Evolutionary conservation across 2,113 vertebrate genomes (phyloP).

Genomic region (Cyphomyrus plagiostoma): DNA sequence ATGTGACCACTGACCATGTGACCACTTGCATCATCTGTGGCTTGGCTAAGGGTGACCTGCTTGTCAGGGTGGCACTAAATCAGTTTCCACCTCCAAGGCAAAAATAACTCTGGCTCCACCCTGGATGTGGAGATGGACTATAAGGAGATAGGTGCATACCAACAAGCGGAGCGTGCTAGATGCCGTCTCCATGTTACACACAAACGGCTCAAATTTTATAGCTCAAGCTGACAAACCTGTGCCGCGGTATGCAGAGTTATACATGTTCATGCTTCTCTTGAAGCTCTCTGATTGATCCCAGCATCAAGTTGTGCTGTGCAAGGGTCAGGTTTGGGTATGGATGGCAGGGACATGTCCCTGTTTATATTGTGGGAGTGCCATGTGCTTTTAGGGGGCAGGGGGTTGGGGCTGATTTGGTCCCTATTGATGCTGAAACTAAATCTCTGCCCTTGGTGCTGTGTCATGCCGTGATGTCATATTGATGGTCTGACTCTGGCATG

Average conservation of each 20-base stretch:
- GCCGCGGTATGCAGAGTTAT: background rate
- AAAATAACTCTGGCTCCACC: background rate
- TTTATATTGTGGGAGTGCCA: background rate
- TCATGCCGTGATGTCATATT: background rate
- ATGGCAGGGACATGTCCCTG: background rate
- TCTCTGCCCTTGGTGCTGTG: background rate
- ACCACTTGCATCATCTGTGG: background rate
- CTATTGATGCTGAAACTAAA: background rate
- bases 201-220: background rate
- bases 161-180: background rate
- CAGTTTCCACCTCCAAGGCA: background rate
- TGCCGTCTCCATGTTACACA: background rate
- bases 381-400: background rate
- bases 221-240: background rate
- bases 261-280: background rate
- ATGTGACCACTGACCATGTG: background rate
- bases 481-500: background rate
- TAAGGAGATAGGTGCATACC: background rate
- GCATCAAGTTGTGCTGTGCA: background rate
- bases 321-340: background rate
- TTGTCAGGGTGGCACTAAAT: background rate
- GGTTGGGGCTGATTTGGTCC: background rate
- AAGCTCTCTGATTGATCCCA: background rate
- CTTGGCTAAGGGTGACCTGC: background rate
- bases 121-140: background rate